Percentiles rank a stretch among this genome's conserved stretches.
Evolutionary conservation across 35 echinoderm and acorn worm genomes (phyloP).

Genomic region (Lytechinus variegatus): DNA sequence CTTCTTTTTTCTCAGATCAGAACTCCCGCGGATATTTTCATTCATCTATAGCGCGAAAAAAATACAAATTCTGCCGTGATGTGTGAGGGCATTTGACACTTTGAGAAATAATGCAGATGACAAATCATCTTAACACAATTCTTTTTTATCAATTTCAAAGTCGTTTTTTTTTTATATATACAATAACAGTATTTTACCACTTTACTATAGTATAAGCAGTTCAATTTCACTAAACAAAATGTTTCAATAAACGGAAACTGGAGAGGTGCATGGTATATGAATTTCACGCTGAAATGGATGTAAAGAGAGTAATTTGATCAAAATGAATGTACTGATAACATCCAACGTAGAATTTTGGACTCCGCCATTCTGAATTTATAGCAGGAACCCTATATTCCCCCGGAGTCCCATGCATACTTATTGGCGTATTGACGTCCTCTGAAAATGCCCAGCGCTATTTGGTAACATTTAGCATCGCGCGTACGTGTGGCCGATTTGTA

Average conservation of each 20-base stretch:
- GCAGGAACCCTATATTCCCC: not conserved
- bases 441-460: not conserved
- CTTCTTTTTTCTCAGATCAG: no score
- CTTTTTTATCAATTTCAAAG: no score
- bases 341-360: not conserved
- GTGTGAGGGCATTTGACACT: not conserved
- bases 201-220: not conserved
- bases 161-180: no score
- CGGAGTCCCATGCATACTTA: not conserved
- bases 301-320: not conserved
- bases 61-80: no score
- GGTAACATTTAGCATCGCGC: not conserved
- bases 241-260: not conserved
- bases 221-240: not conserved
- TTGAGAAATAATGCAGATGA: not conserved
- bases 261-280: not conserved
- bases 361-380: not conserved
- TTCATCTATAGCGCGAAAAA: no score
- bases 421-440: not conserved
- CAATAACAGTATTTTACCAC: not conserved
- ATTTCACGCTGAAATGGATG: not conserved
- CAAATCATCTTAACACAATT: not conserved
- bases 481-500: not conserved
- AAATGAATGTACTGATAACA: not conserved
- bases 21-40: no score